phyloP scores from a whole-genome alignment of 2,113 vertebrate genomes.

The Corythoichthys haematopterus region DNA sequence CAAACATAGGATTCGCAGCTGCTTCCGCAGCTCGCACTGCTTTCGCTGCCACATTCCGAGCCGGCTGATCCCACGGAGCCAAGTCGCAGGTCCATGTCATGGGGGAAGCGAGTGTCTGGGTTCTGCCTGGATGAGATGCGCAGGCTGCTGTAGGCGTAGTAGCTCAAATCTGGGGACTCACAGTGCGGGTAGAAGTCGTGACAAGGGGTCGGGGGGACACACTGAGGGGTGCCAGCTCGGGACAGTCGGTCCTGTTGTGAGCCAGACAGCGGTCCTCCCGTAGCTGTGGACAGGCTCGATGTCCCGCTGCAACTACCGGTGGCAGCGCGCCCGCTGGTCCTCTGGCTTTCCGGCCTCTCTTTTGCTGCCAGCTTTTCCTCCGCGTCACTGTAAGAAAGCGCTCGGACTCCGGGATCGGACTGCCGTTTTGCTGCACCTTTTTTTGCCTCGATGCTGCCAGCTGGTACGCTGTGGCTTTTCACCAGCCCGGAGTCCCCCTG shows the following conservation, averaged over 20 bases:
- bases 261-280: slow-evolving; percentile 77
- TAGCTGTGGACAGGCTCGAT: slow-evolving; percentile 62
- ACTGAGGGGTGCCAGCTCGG: slow-evolving; percentile 68
- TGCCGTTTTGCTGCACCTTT: slow-evolving; percentile 84
- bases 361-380: slow-evolving; percentile 91
- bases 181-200: slow-evolving; percentile 90
- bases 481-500: slow-evolving; percentile 81
- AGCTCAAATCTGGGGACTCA: slow-evolving; percentile 88
- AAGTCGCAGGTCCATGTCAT: slow-evolving; percentile 81
- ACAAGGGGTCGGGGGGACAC: slow-evolving; percentile 71
- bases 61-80: slow-evolving; percentile 83
- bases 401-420: slow-evolving; percentile 87
- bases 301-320: slow-evolving; percentile 7
- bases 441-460: slow-evolving; percentile 76
- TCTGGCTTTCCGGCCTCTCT: slow-evolving; percentile 80
- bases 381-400: slow-evolving; percentile 86
- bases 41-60: slow-evolving; percentile 93
- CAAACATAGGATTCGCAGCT: slow-evolving; percentile 86
- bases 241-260: slow-evolving; percentile 81
- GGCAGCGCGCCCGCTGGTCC: slow-evolving; percentile 50
- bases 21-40: slow-evolving; percentile 86
- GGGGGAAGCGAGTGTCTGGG: slow-evolving; percentile 82
- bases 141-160: slow-evolving; percentile 85
- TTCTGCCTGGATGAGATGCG: slow-evolving; percentile 80
- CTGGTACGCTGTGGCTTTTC: slow-evolving; percentile 95